Percentiles rank a stretch among this genome's conserved stretches.
phyloP scores from a whole-genome alignment of 2,113 vertebrate species.

The Dromiciops gliroides region DNA sequence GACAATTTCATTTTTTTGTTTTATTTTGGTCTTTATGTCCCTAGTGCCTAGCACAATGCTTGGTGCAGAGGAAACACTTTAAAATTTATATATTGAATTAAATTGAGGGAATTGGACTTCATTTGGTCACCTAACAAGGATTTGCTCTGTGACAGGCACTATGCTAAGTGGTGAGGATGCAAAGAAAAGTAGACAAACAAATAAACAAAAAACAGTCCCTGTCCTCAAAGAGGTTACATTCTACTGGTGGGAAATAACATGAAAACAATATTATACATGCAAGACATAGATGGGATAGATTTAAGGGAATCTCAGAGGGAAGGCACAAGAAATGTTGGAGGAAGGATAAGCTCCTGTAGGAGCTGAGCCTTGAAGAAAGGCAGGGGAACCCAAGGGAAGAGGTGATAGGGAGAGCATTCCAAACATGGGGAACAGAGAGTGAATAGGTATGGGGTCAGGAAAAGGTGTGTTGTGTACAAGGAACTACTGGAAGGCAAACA shows the following conservation, averaged over 20 bases:
- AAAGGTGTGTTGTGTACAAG: background rate
- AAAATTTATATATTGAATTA: background rate
- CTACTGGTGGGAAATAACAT: background rate
- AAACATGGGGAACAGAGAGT: background rate
- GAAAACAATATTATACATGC: background rate
- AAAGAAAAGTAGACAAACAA: background rate
- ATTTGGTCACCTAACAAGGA: background rate
- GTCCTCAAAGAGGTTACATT: background rate
- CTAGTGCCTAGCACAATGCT: background rate
- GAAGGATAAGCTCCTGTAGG: background rate
- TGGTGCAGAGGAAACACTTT: background rate
- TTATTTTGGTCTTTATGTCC: background rate
- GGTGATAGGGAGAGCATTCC: background rate
- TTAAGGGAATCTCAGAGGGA: background rate
- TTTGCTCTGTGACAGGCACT: background rate
- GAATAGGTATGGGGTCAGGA: background rate
- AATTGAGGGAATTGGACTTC: background rate
- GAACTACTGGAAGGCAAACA: background rate
- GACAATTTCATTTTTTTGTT: background rate
- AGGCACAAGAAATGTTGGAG: background rate
- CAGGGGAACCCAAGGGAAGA: background rate
- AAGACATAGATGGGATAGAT: background rate
- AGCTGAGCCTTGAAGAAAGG: background rate
- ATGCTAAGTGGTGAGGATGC: background rate
- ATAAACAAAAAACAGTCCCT: background rate